These are phyloP conservation scores for Chrysina gloriosa DNA, from an alignment of 2,888 invertebrate species.

Conservation along the genomic window DNA sequence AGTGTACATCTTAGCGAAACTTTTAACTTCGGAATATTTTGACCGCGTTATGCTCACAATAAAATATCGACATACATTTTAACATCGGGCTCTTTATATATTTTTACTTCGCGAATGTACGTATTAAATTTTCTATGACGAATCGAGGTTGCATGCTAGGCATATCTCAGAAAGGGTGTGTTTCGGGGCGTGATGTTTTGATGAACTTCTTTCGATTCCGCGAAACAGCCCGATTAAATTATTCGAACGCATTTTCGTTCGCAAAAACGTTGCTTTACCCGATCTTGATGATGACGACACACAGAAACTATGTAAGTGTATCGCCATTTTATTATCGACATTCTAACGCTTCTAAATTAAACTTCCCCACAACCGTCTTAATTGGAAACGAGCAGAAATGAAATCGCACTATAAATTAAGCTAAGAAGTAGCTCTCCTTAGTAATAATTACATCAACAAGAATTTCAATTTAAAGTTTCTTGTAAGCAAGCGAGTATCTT, in stretches of 20 bases:
- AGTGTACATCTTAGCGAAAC: constrained; percentile 15
- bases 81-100: neutral
- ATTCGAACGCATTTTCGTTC: neutral
- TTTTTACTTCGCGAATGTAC: neutral
- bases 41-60: constrained; percentile 1
- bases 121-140: neutral
- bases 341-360: neutral
- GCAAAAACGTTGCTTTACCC: neutral
- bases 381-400: neutral
- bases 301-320: too few species aligned
- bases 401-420: constrained; percentile 13
- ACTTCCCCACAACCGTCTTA: neutral
- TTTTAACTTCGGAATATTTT: constrained; percentile 19
- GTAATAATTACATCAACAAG: constrained; percentile 23
- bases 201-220: neutral
- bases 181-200: neutral
- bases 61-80: constrained; percentile 1
- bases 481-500: constrained; percentile 13
- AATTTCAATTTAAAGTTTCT: constrained; percentile 24
- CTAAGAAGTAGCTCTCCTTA: neutral
- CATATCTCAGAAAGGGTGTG: neutral
- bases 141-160: neutral
- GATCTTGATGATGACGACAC: too few species aligned
- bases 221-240: too few species aligned
- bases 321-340: too few species aligned